phyloP scores from a whole-genome alignment of 2,797 vertebrate species.

The Pyrocephalus nanus region DNA sequence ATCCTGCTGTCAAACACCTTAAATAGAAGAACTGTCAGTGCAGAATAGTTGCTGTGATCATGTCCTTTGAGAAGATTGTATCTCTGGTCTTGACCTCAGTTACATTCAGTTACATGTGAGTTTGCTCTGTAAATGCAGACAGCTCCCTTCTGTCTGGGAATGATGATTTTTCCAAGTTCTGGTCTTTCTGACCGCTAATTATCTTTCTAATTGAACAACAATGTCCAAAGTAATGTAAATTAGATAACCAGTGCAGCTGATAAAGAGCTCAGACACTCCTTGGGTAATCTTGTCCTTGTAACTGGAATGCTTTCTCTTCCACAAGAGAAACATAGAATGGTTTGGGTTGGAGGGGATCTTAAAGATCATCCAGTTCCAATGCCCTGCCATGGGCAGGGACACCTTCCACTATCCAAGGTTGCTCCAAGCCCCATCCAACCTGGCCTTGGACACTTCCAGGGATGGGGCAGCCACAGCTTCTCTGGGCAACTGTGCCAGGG shows the following conservation, averaged over 20 bases:
- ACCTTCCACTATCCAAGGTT: rapidly evolving
- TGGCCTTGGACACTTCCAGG: not conserved
- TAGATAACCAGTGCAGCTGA: not conserved
- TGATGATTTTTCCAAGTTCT: not conserved
- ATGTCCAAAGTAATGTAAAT: not conserved
- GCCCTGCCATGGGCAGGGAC: not conserved
- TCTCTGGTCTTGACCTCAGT: not conserved
- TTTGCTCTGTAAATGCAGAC: not conserved
- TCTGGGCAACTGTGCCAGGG: not conserved
- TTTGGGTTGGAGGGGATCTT: not conserved
- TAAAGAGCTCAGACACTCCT: not conserved
- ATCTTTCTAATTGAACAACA: not conserved
- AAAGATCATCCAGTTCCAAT: rapidly evolving
- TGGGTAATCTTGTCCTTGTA: not conserved
- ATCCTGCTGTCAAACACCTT: not conserved
- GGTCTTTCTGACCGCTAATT: not conserved
- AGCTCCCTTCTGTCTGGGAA: not conserved
- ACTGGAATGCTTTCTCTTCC: not conserved
- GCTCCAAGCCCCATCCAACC: not conserved
- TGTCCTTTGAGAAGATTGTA: not conserved
- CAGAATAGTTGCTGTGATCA: not conserved
- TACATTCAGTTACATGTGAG: not conserved
- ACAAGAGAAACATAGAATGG: not conserved
- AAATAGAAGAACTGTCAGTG: not conserved
- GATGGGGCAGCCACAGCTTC: not conserved